Evolutionary conservation across 2,113 vertebrate species (phyloP).

Genomic region (Pterocles gutturalis): DNA sequence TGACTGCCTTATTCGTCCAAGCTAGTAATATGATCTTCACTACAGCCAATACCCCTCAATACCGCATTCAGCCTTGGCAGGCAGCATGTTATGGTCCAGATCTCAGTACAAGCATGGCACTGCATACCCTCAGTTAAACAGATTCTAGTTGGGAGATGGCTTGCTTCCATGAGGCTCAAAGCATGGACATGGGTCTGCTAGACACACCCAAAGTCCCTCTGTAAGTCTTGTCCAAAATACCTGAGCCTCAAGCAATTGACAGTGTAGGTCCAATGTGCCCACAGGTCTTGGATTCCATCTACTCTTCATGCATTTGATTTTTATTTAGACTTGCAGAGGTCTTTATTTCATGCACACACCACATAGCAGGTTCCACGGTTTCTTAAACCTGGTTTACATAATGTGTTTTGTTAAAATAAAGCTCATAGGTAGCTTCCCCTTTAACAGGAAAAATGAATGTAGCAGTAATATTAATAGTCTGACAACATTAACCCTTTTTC

Average conservation of each 20-base stretch:
- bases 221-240: background rate
- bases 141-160: background rate
- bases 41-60: background rate
- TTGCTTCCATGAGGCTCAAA: background rate
- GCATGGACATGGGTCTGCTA: background rate
- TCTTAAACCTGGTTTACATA: constrained; percentile 34
- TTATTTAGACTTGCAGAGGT: background rate
- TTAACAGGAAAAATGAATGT: background rate
- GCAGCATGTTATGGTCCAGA: background rate
- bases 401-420: background rate
- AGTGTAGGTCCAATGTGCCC: background rate
- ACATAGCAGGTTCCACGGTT: background rate
- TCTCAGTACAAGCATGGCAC: background rate
- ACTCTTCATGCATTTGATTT: background rate
- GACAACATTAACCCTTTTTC: background rate
- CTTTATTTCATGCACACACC: background rate
- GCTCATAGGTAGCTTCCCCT: background rate
- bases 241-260: fast-evolving
- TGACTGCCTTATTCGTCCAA: background rate
- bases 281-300: background rate
- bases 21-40: background rate
- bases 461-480: background rate
- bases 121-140: background rate
- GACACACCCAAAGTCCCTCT: background rate
- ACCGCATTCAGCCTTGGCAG: background rate